These are phyloP conservation scores for Channa maculata DNA, from an alignment of 2,113 vertebrate genomes.

Conservation along the genomic window DNA sequence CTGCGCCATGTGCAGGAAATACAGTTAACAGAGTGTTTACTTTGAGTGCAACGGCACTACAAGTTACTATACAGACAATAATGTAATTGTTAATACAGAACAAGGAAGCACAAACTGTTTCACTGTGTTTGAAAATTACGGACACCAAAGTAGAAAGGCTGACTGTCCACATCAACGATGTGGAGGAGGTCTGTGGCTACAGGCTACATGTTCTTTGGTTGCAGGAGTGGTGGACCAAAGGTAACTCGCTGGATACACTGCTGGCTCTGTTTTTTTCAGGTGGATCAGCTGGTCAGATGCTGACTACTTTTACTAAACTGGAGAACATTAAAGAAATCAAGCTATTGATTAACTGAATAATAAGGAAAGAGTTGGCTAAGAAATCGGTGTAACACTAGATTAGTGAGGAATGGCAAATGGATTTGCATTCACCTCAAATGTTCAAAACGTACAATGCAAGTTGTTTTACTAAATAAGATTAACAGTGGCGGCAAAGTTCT, in stretches of 20 bases:
- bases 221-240: slow-evolving; percentile 50
- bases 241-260: slow-evolving; percentile 35
- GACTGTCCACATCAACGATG: slow-evolving; percentile 33
- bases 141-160: not conserved
- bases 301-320: not conserved
- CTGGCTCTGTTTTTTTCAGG: not conserved
- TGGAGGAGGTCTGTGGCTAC: slow-evolving; percentile 48
- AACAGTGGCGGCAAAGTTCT: no score
- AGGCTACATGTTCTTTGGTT: slow-evolving; percentile 16
- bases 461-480: no score
- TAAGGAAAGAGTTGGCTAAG: no score
- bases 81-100: no score
- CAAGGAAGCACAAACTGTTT: no score
- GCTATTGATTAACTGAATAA: not conserved
- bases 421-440: no score
- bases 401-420: not conserved
- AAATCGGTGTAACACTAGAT: no score
- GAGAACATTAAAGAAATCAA: no score
- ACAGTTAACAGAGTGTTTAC: no score
- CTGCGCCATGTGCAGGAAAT: slow-evolving; percentile 7
- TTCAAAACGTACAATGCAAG: no score
- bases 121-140: not conserved
- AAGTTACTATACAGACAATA: no score
- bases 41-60: no score
- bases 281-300: not conserved